Evolutionary conservation across 2,888 invertebrate species (phyloP).

Genomic region (Macrophya annulata): DNA sequence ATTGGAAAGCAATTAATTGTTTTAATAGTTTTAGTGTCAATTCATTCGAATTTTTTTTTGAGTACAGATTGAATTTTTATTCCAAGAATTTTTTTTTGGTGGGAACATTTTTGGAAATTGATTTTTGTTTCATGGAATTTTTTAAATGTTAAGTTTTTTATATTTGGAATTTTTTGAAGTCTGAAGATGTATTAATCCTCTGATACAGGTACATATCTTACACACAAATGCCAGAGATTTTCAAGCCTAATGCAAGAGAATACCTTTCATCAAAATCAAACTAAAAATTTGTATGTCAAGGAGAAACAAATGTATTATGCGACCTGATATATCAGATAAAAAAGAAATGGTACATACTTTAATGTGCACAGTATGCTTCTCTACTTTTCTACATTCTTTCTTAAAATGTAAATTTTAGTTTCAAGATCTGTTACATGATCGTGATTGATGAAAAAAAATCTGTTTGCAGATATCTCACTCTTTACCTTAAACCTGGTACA

Average conservation of each 20-base stretch:
- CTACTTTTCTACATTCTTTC: background rate
- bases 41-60: background rate
- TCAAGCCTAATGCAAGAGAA: background rate
- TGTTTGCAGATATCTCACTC: conserved; percentile 65
- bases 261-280: conserved; percentile 28
- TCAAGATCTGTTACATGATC: conserved; percentile 24
- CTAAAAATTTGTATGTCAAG: conserved; percentile 6
- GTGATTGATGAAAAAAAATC: background rate
- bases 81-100: too few species aligned
- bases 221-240: conserved; percentile 21
- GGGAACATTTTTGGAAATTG: too few species aligned
- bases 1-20: background rate
- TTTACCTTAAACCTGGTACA: conserved; percentile 76
- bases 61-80: too few species aligned
- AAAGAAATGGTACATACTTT: background rate
- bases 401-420: conserved; percentile 19
- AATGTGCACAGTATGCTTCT: conserved; percentile 10
- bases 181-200: background rate
- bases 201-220: background rate
- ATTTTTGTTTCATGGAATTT: too few species aligned
- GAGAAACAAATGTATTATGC: conserved; percentile 5
- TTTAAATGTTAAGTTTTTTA: too few species aligned
- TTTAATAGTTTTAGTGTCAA: background rate
- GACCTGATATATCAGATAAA: background rate
- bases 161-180: too few species aligned